Evolutionary conservation across 1,140 invertebrate genomes (phyloP), one percentile per base, ranked within the genome.

Genomic region (Cherax quadricarinatus): DNA sequence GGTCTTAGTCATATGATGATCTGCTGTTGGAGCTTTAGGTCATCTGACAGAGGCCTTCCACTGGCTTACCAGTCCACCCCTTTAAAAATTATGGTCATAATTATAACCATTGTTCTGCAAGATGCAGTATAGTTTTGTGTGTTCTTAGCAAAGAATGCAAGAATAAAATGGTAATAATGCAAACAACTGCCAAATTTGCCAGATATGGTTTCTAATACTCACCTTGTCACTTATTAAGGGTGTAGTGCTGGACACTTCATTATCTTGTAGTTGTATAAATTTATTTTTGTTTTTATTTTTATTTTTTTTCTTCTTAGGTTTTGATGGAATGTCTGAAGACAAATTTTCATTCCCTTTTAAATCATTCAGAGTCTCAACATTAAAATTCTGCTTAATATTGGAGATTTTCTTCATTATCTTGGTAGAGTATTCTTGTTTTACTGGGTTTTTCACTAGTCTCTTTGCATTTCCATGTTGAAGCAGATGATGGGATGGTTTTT

Each of bases 371-470:
- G n/a, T 75, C 16, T 75, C 24, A 6, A 30, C 1, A 21, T 7
- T 30, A 3, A 75, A 6, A 75, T 75, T 75, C 18, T 70, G 12
- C 21, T 70, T 70, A 70, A 70, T n/a, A 75, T 6, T 75, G 12
- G 70, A 75, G 70, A 30, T 30, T 30, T 75, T 75, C 24, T 75
- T 75, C 70, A 75, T 75, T 30, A 21, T 75, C n/a, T 75, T 75
- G n/a, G 9, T 6, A 75, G 21, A 10, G 9, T 75, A 9, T 1
- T 75, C 70, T 75, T 24, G 70, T 30, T 24, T 66, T 66, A 66
- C 12, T 66, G 21, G 62, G 0, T 66, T 66, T 14, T 57, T 21
- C 66, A 70, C 66, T 30, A 21, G 5, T 70, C 10, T 70, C 66
- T 70, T 70, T 18, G 10, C 66, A 18, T 75, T 75, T 9, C 70